Evolutionary conservation across 2,797 vertebrate species (phyloP).

Genomic region (Enteromius unitaeniatus): DNA sequence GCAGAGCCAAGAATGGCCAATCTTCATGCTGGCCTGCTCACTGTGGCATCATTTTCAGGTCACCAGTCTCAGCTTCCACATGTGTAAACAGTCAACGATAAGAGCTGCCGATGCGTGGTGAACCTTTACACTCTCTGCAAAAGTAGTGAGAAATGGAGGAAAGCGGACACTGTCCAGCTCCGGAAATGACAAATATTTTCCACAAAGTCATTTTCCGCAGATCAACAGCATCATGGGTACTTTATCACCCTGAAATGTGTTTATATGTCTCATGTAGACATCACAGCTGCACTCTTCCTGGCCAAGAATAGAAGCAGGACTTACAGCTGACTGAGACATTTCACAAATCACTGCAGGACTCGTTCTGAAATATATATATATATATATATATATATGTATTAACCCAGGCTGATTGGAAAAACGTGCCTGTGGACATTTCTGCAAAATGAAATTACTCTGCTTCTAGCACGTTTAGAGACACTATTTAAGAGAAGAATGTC

Average conservation of each 20-base stretch:
- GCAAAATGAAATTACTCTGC: too few relatives aligned
- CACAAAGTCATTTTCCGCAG: constrained; percentile 47
- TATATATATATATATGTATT: neutral
- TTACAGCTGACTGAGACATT: constrained; percentile 28
- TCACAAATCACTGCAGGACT: constrained; percentile 23
- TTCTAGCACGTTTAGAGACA: neutral
- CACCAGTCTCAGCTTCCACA: constrained; percentile 13
- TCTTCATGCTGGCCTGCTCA: constrained; percentile 6
- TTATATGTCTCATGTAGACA: constrained; percentile 49
- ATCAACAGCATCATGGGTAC: constrained; percentile 40
- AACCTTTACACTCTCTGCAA: constrained; percentile 1
- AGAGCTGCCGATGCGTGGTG: neutral
- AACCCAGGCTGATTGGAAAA: neutral
- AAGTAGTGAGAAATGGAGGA: neutral
- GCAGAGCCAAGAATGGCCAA: neutral
- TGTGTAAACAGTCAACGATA: constrained; percentile 16
- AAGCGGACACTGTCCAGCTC: constrained; percentile 34
- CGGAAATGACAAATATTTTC: constrained; percentile 56
- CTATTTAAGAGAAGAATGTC: neutral
- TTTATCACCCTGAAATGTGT: constrained; percentile 52
- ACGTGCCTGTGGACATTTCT: neutral
- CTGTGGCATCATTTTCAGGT: constrained; percentile 14
- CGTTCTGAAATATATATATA: constrained; percentile 1
- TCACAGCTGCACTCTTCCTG: constrained; percentile 33
- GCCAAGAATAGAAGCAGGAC: constrained; percentile 26